Base-by-base conservation (phyloP, 2,888 invertebrate genomes). In the Athetis lepigone region DNA sequence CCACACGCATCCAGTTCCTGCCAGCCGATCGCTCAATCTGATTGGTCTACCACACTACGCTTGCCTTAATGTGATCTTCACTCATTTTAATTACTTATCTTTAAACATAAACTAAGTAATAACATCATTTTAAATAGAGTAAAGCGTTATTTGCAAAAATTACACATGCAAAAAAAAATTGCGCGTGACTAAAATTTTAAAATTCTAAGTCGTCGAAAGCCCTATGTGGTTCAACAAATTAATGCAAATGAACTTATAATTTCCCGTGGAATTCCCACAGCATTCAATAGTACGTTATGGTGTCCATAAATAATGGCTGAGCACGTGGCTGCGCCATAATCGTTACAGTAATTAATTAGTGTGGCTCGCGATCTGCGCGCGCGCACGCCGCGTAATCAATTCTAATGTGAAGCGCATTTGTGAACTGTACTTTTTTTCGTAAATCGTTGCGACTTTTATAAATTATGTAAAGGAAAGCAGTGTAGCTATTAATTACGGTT, bases 321-420 rank as follows among this genome's bases (percentile, higher is more conserved):
- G 75, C 79, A 73, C 79, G 79, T 78, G 80, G 79, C 51, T 60
- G 66, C 50, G 73, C 78, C 68, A 83, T 85, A 85, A 86, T 84
- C 79, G 85, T 81, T 82, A 80, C 81, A 82, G 82, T 85, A 90
- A 91, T 92, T 89, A 89, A 88, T 88, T 88, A 86, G 79, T 70
- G 78, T 68, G 71, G 72, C 81, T 80, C 84, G 85, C 83, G 84
- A 80, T 85, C 82, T 82, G 87, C 82, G 82, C 84, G 63, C 78
- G 84, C 83, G 84, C 80, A 78, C 79, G 76, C 76, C 65, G 66
- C 70, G 87, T 86, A 88, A 90, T 90, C 88, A 88, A 88, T 88
- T 88, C 82, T 85, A 87, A 88, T 82, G 85, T 72, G 79, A 79
- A 72, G 70, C 71, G 69, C 82, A 86, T 87, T 89, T 81, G 80